Percentiles rank a stretch among this genome's conserved stretches.
Conservation (phyloP, 2,888 invertebrate species). For the Clepsis dumicolana region DNA sequence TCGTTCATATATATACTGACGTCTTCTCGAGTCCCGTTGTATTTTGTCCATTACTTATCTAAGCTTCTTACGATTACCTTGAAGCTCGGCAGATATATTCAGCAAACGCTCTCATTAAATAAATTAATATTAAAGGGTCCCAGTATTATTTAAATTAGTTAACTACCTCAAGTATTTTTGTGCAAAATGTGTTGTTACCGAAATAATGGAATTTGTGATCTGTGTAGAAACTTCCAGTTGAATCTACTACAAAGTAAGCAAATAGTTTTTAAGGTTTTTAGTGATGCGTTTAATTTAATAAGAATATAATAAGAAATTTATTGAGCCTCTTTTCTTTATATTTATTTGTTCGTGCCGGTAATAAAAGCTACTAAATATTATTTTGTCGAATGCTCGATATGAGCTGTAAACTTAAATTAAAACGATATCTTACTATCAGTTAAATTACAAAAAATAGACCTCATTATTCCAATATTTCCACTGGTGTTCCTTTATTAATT, state of each 20-base stretch:
- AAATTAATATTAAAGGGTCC: constrained; percentile 46
- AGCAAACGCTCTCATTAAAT: constrained; percentile 62
- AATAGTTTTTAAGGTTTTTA: not conserved
- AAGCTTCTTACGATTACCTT: constrained; percentile 76
- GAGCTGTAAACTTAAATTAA: not conserved
- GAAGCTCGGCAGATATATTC: constrained; percentile 75
- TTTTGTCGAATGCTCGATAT: not conserved
- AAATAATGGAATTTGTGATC: constrained; percentile 78
- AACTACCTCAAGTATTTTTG: constrained; percentile 47
- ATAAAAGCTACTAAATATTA: not conserved
- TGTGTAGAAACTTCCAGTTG: constrained; percentile 80
- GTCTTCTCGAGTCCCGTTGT: constrained; percentile 71
- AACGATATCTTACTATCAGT: not conserved
- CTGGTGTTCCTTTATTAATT: not conserved
- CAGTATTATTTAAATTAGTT: constrained; percentile 52
- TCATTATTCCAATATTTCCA: not conserved
- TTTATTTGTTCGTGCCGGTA: not conserved
- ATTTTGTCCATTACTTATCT: constrained; percentile 82
- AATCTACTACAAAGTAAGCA: constrained; percentile 77
- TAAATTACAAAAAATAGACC: no score
- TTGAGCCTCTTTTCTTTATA: not conserved
- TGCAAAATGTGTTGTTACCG: constrained; percentile 81
- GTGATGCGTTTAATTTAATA: not conserved
- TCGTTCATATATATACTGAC: constrained; percentile 82
- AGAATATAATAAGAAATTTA: not conserved